Percentiles rank a stretch among this genome's conserved stretches.
These are phyloP conservation scores for Eupeodes corollae DNA, from an alignment of 1,140 invertebrate species.

Conservation along the genomic window DNA sequence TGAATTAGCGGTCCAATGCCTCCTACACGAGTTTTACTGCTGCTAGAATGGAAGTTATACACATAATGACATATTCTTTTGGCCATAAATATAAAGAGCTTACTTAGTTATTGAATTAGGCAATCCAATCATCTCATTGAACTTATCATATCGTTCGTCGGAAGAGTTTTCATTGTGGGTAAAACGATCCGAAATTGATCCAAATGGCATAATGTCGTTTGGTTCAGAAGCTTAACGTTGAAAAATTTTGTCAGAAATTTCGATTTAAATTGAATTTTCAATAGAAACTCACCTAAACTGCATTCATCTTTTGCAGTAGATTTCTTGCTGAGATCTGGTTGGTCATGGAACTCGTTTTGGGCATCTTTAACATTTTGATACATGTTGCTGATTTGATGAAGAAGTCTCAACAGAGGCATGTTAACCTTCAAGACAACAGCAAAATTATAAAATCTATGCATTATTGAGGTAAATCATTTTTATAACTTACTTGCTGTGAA, in stretches of 20 bases:
- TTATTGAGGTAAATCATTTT: not conserved
- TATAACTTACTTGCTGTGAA: constrained; percentile 59
- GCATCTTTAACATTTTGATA: constrained; percentile 95
- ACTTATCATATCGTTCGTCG: constrained; percentile 37
- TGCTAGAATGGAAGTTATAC: not conserved
- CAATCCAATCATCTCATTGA: constrained; percentile 29
- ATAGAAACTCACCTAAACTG: constrained; percentile 29
- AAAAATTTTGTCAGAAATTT: not conserved
- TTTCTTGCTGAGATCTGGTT: constrained; percentile 43
- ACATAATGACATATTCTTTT: not conserved
- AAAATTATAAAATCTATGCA: constrained; percentile 1
- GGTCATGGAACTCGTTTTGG: constrained; percentile 73
- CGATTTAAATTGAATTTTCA: not conserved
- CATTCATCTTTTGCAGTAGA: constrained; percentile 33
- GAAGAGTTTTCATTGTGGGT: constrained; percentile 24
- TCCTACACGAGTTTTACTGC: constrained; percentile 13
- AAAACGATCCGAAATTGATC: constrained; percentile 33
- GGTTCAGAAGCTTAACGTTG: constrained; percentile 48
- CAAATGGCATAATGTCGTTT: constrained; percentile 42
- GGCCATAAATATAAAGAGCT: not conserved
- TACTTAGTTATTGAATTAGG: constrained; percentile 9
- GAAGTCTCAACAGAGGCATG: constrained; percentile 83
- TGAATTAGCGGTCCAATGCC: constrained; percentile 29
- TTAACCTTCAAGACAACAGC: constrained; percentile 55
- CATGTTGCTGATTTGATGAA: constrained; percentile 96